Conservation (phyloP, 2,113 vertebrate genomes). For the Pardalotus punctatus region DNA sequence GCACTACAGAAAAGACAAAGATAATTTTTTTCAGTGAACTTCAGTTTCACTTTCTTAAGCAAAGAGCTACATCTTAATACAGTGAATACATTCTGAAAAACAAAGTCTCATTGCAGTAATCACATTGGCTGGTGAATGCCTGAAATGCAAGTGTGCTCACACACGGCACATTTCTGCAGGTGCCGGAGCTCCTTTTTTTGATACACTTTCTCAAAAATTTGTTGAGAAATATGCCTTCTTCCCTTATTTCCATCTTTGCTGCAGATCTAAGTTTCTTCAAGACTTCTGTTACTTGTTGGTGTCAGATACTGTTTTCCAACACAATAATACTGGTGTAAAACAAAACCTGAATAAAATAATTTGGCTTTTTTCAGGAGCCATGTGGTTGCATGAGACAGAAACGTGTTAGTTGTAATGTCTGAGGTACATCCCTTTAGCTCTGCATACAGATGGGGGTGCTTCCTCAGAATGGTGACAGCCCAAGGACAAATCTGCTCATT, state of each 20-base stretch:
- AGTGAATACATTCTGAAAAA: neutral
- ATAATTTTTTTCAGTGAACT: neutral
- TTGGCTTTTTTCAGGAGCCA: neutral
- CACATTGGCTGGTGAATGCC: neutral
- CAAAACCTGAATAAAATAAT: neutral
- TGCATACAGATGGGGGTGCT: neutral
- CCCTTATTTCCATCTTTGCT: neutral
- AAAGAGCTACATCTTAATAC: neutral
- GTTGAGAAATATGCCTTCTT: neutral
- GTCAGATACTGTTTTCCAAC: neutral
- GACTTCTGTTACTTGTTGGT: neutral
- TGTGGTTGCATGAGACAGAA: neutral
- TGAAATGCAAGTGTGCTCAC: neutral
- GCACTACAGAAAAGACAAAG: neutral
- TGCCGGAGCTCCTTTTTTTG: neutral
- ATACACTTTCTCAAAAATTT: neutral
- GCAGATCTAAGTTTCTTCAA: neutral
- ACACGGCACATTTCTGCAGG: neutral
- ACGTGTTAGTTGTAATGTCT: fast-evolving
- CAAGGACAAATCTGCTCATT: neutral
- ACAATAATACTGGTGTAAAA: neutral
- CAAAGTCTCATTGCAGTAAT: neutral
- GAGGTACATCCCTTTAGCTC: neutral
- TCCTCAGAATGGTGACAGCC: neutral
- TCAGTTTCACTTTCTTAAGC: neutral